Percentiles rank a stretch among this genome's conserved stretches.
Conservation (phyloP, 2,797 vertebrate species). For the Luscinia luscinia region DNA sequence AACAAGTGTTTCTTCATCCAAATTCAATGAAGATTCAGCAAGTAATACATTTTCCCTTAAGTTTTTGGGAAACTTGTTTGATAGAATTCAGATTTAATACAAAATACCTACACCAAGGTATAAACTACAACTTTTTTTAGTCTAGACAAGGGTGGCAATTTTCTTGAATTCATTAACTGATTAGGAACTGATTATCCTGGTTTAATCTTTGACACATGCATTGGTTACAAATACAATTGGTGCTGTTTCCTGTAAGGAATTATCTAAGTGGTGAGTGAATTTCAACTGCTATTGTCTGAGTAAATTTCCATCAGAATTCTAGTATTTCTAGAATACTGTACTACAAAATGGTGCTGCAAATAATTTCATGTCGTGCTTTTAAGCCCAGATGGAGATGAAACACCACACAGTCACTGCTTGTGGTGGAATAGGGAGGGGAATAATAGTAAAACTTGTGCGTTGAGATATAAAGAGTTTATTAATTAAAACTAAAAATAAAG, state of each 20-base stretch:
- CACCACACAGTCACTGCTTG: fast-evolving
- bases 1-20: background rate
- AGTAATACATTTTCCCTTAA: background rate
- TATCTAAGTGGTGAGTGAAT: background rate
- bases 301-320: background rate
- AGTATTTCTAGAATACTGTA: background rate
- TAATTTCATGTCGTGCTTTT: background rate
- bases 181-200: background rate
- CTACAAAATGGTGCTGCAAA: background rate
- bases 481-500: background rate
- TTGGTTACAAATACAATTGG: background rate
- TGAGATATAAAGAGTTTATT: background rate
- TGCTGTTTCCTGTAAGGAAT: background rate
- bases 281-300: background rate
- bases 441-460: background rate
- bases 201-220: background rate
- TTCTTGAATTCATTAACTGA: background rate
- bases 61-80: fast-evolving
- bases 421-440: background rate
- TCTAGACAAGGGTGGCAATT: background rate
- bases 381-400: background rate
- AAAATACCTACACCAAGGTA: background rate
- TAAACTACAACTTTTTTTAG: background rate
- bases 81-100: background rate
- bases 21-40: background rate